Base-by-base conservation (phyloP, 2,113 vertebrate species). In the Thryonomys swinderianus region DNA sequence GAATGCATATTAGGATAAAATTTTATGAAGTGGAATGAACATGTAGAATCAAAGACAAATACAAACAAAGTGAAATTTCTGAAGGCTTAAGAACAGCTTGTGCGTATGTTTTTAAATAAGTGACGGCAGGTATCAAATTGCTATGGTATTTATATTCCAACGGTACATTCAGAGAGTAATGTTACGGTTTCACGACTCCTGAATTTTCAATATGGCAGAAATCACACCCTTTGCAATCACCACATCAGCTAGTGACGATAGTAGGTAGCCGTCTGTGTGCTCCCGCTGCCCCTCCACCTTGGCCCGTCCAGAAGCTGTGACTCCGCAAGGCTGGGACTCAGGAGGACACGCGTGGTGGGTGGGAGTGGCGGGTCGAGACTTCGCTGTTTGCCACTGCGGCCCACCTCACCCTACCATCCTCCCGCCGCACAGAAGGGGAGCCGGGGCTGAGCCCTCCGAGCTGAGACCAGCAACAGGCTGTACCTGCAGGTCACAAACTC, bases 191-290 rank as follows among this genome's bases (percentile, higher is more conserved):
- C 42, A 55, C 42, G 88, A 59, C 25, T 78, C 55, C 57, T 40
- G n/a, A 30, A 95, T 90, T 95, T 94, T 85, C 66, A 66, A 14
- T 78, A 85, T 73, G 40, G 20, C 74, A 85, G 40, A 76, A 79
- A 87, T 80, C 69, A 16, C 1, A 81, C 57, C 5, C 32, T 55
- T 66, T 85, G 85, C 5, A 23, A 59, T 90, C 57, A 45, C 59
- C 90, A 5, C 61, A 51, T 64, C 51, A 40, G 48, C 88, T 45
- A 55, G 25, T 51, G 59, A 88, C 81, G 30, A 73, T 55, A 71
- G 34, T 61, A 48, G 57, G 34, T 91, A 51, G 21, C n/a, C 51
- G 25, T 76, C 88, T 34, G 0, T 3, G 13, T 2, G 13, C n/a
- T 57, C 27, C n/a, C 30, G 10, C n/a, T 42, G 57, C 14, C 62